Evolutionary conservation across 2,888 invertebrate genomes (phyloP), one percentile per base, ranked within the genome.

Genomic region (Ommatoiulus sabulosus): DNA sequence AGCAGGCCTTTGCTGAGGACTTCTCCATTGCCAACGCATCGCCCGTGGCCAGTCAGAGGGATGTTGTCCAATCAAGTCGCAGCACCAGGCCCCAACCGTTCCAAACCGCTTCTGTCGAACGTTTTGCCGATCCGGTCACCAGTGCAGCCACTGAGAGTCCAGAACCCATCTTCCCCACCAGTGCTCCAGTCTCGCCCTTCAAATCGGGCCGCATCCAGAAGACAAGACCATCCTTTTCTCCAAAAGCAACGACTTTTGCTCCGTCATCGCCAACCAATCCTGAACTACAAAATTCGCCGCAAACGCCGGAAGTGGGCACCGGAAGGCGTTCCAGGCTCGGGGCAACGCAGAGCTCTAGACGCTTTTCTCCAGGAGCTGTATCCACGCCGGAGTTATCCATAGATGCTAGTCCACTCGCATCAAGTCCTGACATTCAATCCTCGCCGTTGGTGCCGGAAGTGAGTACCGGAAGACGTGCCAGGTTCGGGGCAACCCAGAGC

Each of bases 201-300:
- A 86, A 20, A 24, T 44, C 48, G 1, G 17, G 44, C 10, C 86
- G 86, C 48, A 8, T 86, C 24, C 46, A 48, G 8, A 86, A 86
- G 48, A 44, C 86, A 0, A n/a, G 86, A 86, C 86, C 86, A 86
- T 86, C 48, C 17, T 86, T 86, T 86, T 46, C 80, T 35, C 80
- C 86, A 20, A 86, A 15, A 86, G 20, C 86, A 17, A 86, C 48
- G 3, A 24, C 86, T 3, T 44, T 24, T 24, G 20, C 44, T 0
- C 20, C 44, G 4, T 4, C n/a, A 86, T 24, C 15, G 12, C 44
- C n/a, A 4, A 10, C 20, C 86, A 86, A 12, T 10, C 12, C 17
- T 46, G 20, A 48, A n/a, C 5, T 20, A 0, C 87, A 52, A n/a
- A 24, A 48, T 1, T 24, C 3, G 7, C 4, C 57, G n/a, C 57